Conservation (phyloP, 2,113 vertebrate genomes). For the Anguilla rostrata region DNA sequence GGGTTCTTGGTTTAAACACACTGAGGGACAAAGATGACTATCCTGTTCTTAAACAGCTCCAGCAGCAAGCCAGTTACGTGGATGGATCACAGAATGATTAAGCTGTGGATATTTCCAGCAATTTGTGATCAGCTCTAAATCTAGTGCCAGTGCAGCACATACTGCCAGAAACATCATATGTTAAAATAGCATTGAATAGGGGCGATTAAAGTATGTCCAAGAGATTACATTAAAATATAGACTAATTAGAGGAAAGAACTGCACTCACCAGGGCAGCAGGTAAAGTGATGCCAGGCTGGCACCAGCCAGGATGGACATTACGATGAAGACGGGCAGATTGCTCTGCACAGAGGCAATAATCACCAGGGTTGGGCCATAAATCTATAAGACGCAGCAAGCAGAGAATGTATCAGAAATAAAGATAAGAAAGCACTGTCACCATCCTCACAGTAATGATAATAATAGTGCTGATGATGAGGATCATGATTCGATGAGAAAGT, state of each 20-base stretch:
- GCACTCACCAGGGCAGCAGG: constrained; percentile 62
- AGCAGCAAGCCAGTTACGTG: background rate
- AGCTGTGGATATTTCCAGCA: no score
- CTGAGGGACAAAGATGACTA: background rate
- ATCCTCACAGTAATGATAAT: background rate
- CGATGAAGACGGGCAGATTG: constrained; percentile 47
- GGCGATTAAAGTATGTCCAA: no score
- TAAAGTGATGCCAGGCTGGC: constrained; percentile 54
- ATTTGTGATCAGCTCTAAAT: background rate
- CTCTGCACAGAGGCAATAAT: constrained; percentile 39
- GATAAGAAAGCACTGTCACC: background rate
- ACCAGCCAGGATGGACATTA: constrained; percentile 50
- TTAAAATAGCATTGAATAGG: no score
- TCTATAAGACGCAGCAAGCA: constrained; percentile 38
- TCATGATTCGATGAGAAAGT: background rate
- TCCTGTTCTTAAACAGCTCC: background rate
- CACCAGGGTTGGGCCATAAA: constrained; percentile 55
- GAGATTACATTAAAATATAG: background rate
- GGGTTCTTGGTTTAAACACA: background rate
- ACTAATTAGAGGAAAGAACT: background rate
- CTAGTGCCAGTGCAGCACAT: background rate
- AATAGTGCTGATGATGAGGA: background rate
- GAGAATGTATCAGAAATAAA: background rate
- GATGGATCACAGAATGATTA: background rate
- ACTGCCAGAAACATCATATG: background rate